Evolutionary conservation across 2,888 invertebrate species (phyloP).

Genomic region (Pycnomerus fuliginosus): DNA sequence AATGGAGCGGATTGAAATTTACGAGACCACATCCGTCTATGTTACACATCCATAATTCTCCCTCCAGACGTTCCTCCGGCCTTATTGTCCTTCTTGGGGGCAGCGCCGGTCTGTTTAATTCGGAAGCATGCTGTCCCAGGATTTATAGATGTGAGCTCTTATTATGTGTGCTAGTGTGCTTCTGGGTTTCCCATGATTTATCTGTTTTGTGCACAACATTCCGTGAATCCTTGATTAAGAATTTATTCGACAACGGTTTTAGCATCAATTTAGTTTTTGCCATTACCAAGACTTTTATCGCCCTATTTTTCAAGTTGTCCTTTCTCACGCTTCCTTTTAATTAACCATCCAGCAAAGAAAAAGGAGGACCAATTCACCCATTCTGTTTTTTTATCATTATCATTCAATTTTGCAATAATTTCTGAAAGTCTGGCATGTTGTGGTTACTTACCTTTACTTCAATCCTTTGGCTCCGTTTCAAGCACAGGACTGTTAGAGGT

Average conservation of each 20-base stretch:
- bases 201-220: constrained; percentile 28
- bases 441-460: no score
- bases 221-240: constrained; percentile 31
- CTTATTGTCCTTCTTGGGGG: constrained; percentile 30
- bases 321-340: no score
- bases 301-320: constrained; percentile 8
- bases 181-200: constrained; percentile 26
- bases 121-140: constrained; percentile 28
- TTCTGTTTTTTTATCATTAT: no score
- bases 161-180: constrained; percentile 19
- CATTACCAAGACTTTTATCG: constrained; percentile 7
- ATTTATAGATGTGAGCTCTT: constrained; percentile 31
- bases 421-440: no score
- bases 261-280: constrained; percentile 6
- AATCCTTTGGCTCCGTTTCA: no score
- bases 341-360: no score
- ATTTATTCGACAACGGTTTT: constrained; percentile 24
- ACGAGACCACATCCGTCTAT: constrained; percentile 39
- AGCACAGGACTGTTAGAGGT: no score
- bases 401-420: no score
- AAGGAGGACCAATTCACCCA: no score
- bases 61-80: constrained; percentile 28
- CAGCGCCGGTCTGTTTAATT: constrained; percentile 32
- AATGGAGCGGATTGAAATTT: constrained; percentile 39
- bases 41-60: constrained; percentile 34